phyloP scores from a whole-genome alignment of 2,888 invertebrate genomes.

The Nebria brevicollis region DNA sequence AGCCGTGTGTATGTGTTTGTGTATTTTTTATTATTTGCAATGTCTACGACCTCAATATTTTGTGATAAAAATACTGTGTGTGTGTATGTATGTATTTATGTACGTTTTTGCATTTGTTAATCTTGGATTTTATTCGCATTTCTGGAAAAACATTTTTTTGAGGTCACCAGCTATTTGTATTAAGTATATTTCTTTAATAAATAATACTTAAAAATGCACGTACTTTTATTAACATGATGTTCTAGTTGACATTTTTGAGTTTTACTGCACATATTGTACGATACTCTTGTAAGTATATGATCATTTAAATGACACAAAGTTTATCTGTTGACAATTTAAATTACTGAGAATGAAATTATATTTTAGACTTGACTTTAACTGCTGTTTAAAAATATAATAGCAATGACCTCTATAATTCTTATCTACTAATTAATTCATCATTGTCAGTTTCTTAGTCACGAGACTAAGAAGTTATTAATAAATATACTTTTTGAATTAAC shows the following conservation, averaged over 20 bases:
- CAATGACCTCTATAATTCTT: conserved; percentile 33
- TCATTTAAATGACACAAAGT: background rate
- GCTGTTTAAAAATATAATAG: conserved; percentile 21
- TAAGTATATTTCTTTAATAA: background rate
- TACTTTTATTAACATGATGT: background rate
- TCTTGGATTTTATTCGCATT: background rate
- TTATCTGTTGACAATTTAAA: background rate
- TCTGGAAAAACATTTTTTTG: conserved; percentile 1
- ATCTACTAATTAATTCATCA: conserved; percentile 24
- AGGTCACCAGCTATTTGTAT: background rate
- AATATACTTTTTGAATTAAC: conserved; percentile 4
- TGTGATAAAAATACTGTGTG: background rate
- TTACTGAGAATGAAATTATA: background rate
- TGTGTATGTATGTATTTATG: background rate
- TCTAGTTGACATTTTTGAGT: background rate
- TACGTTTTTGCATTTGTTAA: background rate
- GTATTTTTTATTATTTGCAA: background rate
- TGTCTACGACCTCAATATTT: conserved; percentile 1
- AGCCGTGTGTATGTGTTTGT: background rate
- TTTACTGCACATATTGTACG: too few relatives aligned
- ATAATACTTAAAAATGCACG: background rate
- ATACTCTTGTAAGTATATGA: too few relatives aligned
- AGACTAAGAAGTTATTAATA: conserved; percentile 11
- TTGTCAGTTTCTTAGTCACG: conserved; percentile 16
- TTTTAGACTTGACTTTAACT: conserved; percentile 1